Base-by-base conservation (phyloP, 2,888 invertebrate genomes). In the Platerodrilus igneus region DNA sequence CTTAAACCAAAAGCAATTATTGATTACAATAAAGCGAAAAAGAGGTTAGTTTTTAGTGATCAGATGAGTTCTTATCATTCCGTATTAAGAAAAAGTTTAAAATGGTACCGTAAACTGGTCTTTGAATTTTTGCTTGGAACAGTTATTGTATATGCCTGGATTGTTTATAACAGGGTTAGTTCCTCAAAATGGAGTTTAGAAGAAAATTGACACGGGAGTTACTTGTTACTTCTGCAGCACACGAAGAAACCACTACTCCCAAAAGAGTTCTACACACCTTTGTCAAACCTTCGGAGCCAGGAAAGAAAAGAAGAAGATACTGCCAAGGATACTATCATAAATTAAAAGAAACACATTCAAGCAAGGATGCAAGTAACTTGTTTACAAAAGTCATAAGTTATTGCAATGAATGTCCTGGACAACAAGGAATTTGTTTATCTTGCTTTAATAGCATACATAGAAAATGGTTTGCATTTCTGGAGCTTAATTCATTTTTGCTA, bases 361-460 rank as follows among this genome's bases (percentile, higher is more conserved):
- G n/a, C n/a, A n/a, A n/a, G n/a, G n/a, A n/a, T n/a, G 23, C 23
- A 23, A 23, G 23, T 23, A 23, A 23, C 23, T n/a, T 23, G n/a
- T 8, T 23, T 23, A 23, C 23, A 23, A 23, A 23, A n/a, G 23
- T 23, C 4, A 23, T 10, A 23, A 23, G 4, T 23, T 23, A 23
- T 10, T 23, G 23, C 23, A 23, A 23, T 23, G 23, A 23, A 6
- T 23, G 23, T 23, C 23, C 23, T n/a, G 23, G 9, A 23, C 23
- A 23, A n/a, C 5, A 8, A 4, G 23, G 23, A 23, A 6, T 23
- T 8, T 23, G 23, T 23, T 23, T 23, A n/a, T 10, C 4, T 4
- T 23, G 7, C n/a, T 23, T 23, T 23, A 23, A 23, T n/a, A 6
- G 4, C 23, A n/a, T 4, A 8, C 23, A 23, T 23, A 23, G 10